Evolutionary conservation across 2,113 vertebrate genomes (phyloP).

Genomic region (Chiloscyllium plagiosum): DNA sequence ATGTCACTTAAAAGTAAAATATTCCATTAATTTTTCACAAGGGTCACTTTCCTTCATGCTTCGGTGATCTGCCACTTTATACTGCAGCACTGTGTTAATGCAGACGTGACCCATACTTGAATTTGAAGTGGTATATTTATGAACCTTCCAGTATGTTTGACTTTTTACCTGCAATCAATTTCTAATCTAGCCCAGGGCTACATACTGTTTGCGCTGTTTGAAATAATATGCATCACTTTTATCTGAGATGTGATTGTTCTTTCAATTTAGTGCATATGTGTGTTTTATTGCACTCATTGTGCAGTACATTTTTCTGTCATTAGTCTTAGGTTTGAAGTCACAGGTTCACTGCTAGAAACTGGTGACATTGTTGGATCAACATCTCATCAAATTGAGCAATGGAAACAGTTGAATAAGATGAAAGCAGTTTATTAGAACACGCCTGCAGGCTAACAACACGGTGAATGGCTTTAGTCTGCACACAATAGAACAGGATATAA

Average conservation of each 20-base stretch:
- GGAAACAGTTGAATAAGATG: background rate
- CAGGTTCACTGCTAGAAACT: background rate
- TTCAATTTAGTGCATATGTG: background rate
- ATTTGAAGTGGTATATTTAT: background rate
- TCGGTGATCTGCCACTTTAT: background rate
- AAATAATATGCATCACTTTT: background rate
- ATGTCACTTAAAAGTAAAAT: slow-evolving; percentile 19
- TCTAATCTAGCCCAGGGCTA: background rate
- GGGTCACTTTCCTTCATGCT: background rate
- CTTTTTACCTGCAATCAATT: background rate
- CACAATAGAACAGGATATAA: background rate
- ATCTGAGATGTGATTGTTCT: background rate
- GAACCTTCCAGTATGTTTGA: background rate
- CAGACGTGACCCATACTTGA: slow-evolving; percentile 5
- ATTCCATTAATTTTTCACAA: background rate
- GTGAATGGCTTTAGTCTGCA: background rate
- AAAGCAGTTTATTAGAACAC: slow-evolving; percentile 24
- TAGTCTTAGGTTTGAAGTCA: slow-evolving; percentile 10
- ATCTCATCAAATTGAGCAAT: background rate
- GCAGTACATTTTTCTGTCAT: background rate
- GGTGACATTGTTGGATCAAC: background rate
- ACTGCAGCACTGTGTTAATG: background rate
- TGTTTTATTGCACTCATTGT: background rate
- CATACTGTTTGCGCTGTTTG: background rate
- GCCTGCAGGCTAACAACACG: background rate